Conservation (phyloP, 2,797 vertebrate species). For the Bovichtus diacanthus region DNA sequence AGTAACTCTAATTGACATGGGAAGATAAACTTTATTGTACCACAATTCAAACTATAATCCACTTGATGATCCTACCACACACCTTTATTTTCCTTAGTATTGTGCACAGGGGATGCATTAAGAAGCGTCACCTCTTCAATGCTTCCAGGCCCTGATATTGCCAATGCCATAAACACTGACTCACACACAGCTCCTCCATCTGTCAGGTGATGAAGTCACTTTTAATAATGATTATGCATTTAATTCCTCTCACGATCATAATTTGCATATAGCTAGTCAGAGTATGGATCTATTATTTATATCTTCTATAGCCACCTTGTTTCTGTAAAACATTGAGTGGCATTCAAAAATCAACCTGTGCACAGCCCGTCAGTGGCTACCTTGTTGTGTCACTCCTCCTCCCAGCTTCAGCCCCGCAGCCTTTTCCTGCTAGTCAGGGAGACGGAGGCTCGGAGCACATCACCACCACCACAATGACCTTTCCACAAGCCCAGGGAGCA, state of each 20-base stretch:
- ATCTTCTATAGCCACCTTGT: constrained; percentile 1
- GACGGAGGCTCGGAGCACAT: constrained; percentile 64
- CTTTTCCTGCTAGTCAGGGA: constrained; percentile 69
- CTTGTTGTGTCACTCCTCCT: constrained; percentile 51
- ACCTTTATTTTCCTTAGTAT: neutral
- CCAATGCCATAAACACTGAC: constrained; percentile 22
- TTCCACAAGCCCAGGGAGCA: constrained; percentile 84
- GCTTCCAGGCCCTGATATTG: constrained; percentile 24
- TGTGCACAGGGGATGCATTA: constrained; percentile 24
- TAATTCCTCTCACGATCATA: constrained; percentile 16
- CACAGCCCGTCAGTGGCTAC: constrained; percentile 25
- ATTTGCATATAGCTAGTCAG: constrained; percentile 21
- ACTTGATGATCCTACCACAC: neutral
- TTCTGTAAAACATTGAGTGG: constrained; percentile 45
- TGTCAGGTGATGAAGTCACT: constrained; percentile 25
- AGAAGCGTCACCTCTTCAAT: constrained; percentile 20
- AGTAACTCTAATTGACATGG: neutral
- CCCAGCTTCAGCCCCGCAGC: constrained; percentile 50
- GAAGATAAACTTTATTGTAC: neutral
- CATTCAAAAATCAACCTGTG: too few relatives aligned
- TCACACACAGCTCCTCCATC: constrained; percentile 5
- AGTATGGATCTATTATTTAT: constrained; percentile 21
- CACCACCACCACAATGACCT: constrained; percentile 84
- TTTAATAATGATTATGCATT: constrained; percentile 44
- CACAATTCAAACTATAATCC: neutral